Evolutionary conservation across 2,888 invertebrate species (phyloP), one percentile per base, ranked within the genome.

Genomic region (Dilophus febrilis): DNA sequence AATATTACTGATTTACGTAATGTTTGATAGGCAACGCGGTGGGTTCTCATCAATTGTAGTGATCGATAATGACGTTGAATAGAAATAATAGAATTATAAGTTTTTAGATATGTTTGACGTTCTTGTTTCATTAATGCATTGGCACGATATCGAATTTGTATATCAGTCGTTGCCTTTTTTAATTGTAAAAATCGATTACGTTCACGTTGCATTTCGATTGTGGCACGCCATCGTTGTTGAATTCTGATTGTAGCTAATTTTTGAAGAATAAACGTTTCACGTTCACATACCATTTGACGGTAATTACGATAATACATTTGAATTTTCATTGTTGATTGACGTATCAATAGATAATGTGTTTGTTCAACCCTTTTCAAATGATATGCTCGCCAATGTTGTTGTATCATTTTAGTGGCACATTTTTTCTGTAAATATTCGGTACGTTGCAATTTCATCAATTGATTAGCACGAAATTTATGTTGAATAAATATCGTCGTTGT

Each of bases 81-180:
- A 12, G 36, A 47, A 2, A 54, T 40, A 10, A 53, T 49, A 17
- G 56, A 51, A 29, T 38, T 29, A 39, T 48, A 53, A 11, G 47
- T 45, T 5, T 44, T 40, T 18, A 53, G 42, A 44, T 53, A 66
- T 12, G 53, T 34, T 2, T 48, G 30, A 33, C 58, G 55, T 2
- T 50, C 45, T 10, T 7, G 6, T 10, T 49, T 32, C 59, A 56
- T 59, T 10, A 41, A 34, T 22, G 48, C 43, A 2, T 50, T 55
- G 12, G 56, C 61, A 12, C 67, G 62, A 47, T 63, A 64, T 27
- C 51, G 51, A 17, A 52, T 53, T 48, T 72, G 71, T 44, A 70
- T 43, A 18, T 42, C 18, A 3, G 53, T 45, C 3, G 59, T 49
- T 13, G 55, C 58, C 29, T 49, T 51, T 46, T 50, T 61, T 3